These are phyloP conservation scores for Platerodrilus igneus DNA, from an alignment of 2,888 invertebrate genomes.

Conservation along the genomic window DNA sequence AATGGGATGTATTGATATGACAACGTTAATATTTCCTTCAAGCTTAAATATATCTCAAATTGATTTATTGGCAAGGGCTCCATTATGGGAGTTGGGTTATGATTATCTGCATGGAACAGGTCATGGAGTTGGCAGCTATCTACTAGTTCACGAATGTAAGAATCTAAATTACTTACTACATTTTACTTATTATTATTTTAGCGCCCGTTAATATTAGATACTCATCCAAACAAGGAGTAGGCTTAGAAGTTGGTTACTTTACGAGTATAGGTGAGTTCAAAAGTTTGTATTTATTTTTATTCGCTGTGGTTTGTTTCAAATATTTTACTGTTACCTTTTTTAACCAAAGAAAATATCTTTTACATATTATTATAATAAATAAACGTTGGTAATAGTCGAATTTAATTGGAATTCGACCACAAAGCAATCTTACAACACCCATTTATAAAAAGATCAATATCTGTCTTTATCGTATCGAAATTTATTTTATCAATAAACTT, in stretches of 20 bases:
- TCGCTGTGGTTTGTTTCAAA: no score
- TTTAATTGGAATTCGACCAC: no score
- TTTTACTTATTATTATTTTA: constrained; percentile 42
- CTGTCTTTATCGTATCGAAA: no score
- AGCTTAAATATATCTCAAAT: constrained; percentile 64
- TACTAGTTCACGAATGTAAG: constrained; percentile 84
- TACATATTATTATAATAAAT: no score
- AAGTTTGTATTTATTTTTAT: not conserved
- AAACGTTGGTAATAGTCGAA: no score
- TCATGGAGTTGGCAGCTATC: constrained; percentile 82
- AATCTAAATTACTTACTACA: constrained; percentile 31
- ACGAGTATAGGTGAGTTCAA: constrained; percentile 62
- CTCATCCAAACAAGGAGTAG: constrained; percentile 52
- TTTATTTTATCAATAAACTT: no score
- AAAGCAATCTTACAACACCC: no score
- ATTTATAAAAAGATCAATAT: no score
- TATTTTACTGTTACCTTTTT: no score
- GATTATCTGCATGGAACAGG: constrained; percentile 91
- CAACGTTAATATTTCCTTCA: constrained; percentile 68
- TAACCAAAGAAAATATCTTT: no score
- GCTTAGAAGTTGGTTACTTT: constrained; percentile 70
- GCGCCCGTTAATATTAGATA: constrained; percentile 75
- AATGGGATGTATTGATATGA: constrained; percentile 67
- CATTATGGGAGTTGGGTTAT: constrained; percentile 78
- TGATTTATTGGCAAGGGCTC: constrained; percentile 72